phyloP scores from a whole-genome alignment of 2,113 vertebrate species.

The Xiphophorus hellerii region DNA sequence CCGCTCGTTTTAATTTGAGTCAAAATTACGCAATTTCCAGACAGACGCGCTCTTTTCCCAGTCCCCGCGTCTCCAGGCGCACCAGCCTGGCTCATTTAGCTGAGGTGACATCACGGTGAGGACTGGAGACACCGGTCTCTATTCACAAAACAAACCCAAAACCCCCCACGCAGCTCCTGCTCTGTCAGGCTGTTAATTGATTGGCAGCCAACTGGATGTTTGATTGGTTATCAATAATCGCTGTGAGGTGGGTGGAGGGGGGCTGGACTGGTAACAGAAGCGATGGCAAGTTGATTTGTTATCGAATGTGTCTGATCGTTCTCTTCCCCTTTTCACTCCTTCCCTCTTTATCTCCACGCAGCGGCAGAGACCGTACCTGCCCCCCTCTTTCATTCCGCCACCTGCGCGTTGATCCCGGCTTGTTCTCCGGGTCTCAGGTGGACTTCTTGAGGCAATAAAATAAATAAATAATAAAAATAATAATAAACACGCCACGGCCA shows the following conservation, averaged over 20 bases:
- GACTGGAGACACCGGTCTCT: slow-evolving; percentile 50
- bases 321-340: slow-evolving; percentile 43
- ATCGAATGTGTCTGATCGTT: slow-evolving; percentile 61
- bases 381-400: slow-evolving; percentile 19
- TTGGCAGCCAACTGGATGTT: slow-evolving; percentile 45
- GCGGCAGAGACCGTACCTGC: not conserved
- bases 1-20: slow-evolving; percentile 11
- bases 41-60: slow-evolving; percentile 29
- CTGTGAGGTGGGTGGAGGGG: slow-evolving; percentile 44
- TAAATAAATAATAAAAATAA: too few species aligned
- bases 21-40: slow-evolving; percentile 36
- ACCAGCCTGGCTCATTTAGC: slow-evolving; percentile 59
- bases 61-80: slow-evolving; percentile 53
- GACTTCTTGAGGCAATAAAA: not conserved
- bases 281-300: slow-evolving; percentile 68
- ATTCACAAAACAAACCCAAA: slow-evolving; percentile 27
- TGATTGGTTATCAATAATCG: slow-evolving; percentile 42
- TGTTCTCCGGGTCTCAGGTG: slow-evolving; percentile 29
- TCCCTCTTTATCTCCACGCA: slow-evolving; percentile 11
- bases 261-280: slow-evolving; percentile 46
- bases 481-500: not conserved
- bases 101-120: slow-evolving; percentile 68
- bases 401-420: slow-evolving; percentile 45
- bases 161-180: slow-evolving; percentile 5
- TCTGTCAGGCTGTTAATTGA: slow-evolving; percentile 29